Evolutionary conservation across 2,888 invertebrate species (phyloP).

Genomic region (Gonocerus acuteangulatus): DNA sequence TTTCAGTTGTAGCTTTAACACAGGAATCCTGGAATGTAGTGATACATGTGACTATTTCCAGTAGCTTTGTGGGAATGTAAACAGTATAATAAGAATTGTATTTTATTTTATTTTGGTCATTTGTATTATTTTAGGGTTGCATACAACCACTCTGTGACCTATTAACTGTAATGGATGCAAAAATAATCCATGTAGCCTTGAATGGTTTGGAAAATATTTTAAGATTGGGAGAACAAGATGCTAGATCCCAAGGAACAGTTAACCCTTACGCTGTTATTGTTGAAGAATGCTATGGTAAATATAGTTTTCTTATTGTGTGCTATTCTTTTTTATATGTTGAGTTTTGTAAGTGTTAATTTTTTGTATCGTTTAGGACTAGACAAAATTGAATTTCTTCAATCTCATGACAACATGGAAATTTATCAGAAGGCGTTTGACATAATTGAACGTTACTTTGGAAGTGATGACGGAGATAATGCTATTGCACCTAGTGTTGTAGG

Average conservation of each 20-base stretch:
- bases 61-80: too few relatives aligned
- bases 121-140: slow-evolving; percentile 73
- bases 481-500: slow-evolving; percentile 71
- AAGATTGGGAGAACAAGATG: slow-evolving; percentile 77
- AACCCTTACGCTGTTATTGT: slow-evolving; percentile 87
- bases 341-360: background rate
- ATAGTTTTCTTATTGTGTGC: too few relatives aligned
- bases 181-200: slow-evolving; percentile 90
- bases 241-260: slow-evolving; percentile 54
- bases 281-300: slow-evolving; percentile 86
- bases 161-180: slow-evolving; percentile 83
- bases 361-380: slow-evolving; percentile 66
- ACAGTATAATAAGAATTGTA: too few relatives aligned
- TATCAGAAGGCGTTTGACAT: slow-evolving; percentile 96
- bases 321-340: background rate
- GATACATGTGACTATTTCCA: too few relatives aligned
- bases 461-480: slow-evolving; percentile 74
- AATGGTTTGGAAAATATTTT: slow-evolving; percentile 93
- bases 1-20: too few relatives aligned
- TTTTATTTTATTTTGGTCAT: too few relatives aligned
- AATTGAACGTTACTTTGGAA: slow-evolving; percentile 90
- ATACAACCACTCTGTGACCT: slow-evolving; percentile 90
- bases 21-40: too few relatives aligned
- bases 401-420: slow-evolving; percentile 92
- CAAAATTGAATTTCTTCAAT: slow-evolving; percentile 95